Percentiles rank a stretch among this genome's conserved stretches.
These are phyloP conservation scores for Hydrozoanthus tunicans DNA, from an alignment of 64 coral and sea anemone species.

Conservation along the genomic window DNA sequence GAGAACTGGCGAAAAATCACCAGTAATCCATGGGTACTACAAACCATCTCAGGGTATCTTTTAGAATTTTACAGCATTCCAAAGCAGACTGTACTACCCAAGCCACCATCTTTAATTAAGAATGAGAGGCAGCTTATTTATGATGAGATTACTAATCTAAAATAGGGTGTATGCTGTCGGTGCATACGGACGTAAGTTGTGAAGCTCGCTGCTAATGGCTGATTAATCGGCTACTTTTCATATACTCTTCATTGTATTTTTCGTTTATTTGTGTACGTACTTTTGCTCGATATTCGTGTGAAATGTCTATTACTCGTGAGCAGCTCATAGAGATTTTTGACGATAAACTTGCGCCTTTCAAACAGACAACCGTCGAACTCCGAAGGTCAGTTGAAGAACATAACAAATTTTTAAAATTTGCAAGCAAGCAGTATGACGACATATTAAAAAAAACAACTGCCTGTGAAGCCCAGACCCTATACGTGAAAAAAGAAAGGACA, in stretches of 20 bases:
- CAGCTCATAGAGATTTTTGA: background rate
- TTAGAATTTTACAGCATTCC: constrained; percentile 67
- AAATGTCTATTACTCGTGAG: background rate
- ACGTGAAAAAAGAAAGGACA: background rate
- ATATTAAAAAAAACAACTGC: background rate
- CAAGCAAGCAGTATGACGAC: background rate
- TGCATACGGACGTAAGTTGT: no score
- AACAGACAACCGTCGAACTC: background rate
- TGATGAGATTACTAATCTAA: constrained; percentile 61
- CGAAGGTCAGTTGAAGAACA: background rate
- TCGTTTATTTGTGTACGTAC: no score
- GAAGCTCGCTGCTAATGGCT: no score
- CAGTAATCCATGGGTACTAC: constrained; percentile 77
- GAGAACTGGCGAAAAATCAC: constrained; percentile 65
- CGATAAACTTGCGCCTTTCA: background rate
- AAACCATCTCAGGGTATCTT: constrained; percentile 77
- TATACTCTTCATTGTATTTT: no score
- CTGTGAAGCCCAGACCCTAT: background rate
- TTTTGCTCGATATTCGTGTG: no score
- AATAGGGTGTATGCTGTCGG: no score
- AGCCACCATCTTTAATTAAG: constrained; percentile 42
- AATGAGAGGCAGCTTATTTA: constrained; percentile 45
- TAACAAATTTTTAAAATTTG: background rate
- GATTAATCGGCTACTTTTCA: no score
- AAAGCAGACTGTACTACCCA: constrained; percentile 18